These are phyloP conservation scores for Ispidina picta DNA, from an alignment of 2,797 vertebrate genomes.

Conservation along the genomic window DNA sequence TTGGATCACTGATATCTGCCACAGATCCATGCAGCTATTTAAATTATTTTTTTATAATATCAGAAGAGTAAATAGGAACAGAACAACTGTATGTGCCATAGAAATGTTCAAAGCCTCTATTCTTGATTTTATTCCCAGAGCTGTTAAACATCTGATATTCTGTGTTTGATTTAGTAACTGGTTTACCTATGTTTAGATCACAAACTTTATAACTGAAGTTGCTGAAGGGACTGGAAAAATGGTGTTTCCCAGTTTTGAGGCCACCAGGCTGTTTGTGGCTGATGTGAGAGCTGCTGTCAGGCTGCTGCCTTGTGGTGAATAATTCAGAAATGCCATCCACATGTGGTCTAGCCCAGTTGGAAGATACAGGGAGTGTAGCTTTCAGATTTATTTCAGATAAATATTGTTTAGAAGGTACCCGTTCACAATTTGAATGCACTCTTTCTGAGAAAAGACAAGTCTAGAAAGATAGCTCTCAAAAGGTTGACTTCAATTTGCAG, in stretches of 20 bases:
- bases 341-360: background rate
- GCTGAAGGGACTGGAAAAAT: background rate
- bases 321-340: background rate
- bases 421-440: background rate
- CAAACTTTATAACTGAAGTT: background rate
- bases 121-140: background rate
- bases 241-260: background rate
- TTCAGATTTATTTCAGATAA: background rate
- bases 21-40: slow-evolving; percentile 86
- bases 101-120: background rate
- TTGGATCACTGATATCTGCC: slow-evolving; percentile 88
- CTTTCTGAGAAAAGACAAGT: background rate
- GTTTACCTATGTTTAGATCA: background rate
- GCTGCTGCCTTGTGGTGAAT: background rate
- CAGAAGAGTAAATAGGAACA: background rate
- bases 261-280: background rate
- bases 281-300: background rate
- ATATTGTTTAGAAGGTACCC: background rate
- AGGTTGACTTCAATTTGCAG: background rate
- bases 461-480: background rate
- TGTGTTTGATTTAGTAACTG: background rate
- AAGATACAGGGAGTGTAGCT: background rate
- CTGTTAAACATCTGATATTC: background rate
- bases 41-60: background rate
- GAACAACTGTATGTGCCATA: background rate